Evolutionary conservation across 2,888 invertebrate genomes (phyloP).

Genomic region (Eumacrocentrus americanus): DNA sequence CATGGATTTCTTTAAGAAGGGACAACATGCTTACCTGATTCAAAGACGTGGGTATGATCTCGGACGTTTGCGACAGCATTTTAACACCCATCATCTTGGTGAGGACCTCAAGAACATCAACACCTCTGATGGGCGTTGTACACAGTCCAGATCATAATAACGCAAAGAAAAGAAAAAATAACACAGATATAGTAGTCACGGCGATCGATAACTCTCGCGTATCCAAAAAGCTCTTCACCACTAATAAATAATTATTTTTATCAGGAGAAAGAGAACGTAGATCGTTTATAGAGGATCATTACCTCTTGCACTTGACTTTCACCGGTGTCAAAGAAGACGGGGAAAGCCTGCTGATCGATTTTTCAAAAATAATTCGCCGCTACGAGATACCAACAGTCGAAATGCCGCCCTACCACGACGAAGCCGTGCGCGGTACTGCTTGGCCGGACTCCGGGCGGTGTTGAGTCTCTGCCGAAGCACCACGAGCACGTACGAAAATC

Average conservation of each 20-base stretch:
- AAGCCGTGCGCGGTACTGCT: slow-evolving; percentile 48
- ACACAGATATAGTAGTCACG: neutral
- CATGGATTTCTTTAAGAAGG: neutral
- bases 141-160: slow-evolving; percentile 31
- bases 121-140: slow-evolving; percentile 29
- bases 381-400: neutral
- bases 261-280: too few relatives aligned
- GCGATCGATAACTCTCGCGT: slow-evolving; percentile 7
- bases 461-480: slow-evolving; percentile 31
- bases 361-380: neutral
- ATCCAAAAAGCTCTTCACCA: neutral
- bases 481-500: slow-evolving; percentile 28
- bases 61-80: slow-evolving; percentile 53
- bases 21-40: slow-evolving; percentile 42
- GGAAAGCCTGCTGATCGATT: neutral
- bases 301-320: neutral
- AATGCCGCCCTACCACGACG: slow-evolving; percentile 30
- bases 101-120: slow-evolving; percentile 19
- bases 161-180: slow-evolving; percentile 18
- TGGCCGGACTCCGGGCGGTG: slow-evolving; percentile 38
- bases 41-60: slow-evolving; percentile 51
- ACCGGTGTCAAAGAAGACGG: neutral
- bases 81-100: slow-evolving; percentile 30
- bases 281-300: neutral
- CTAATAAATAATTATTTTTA: too few relatives aligned